These are phyloP conservation scores for Tiliacea aurago DNA, from an alignment of 2,888 invertebrate genomes.

Conservation along the genomic window DNA sequence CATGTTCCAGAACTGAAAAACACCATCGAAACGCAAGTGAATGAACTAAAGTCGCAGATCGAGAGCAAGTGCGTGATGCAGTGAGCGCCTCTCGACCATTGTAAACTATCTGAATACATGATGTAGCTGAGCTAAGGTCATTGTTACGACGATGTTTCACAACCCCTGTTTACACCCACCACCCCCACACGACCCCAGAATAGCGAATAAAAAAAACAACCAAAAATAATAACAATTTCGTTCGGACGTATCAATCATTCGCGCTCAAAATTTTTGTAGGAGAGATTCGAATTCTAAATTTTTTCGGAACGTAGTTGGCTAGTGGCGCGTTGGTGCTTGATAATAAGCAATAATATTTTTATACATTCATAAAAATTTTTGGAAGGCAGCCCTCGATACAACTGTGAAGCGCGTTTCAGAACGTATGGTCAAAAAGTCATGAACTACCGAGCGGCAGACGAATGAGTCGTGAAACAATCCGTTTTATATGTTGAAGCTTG, in stretches of 20 bases:
- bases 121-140: slow-evolving; percentile 88
- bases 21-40: slow-evolving; percentile 99
- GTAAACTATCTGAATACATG: slow-evolving; percentile 83
- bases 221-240: slow-evolving; percentile 71
- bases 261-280: slow-evolving; percentile 86
- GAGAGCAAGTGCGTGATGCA: slow-evolving; percentile 99
- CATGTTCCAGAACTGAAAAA: slow-evolving; percentile 97
- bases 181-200: slow-evolving; percentile 65
- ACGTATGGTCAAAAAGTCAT: slow-evolving; percentile 85
- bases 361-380: slow-evolving; percentile 88
- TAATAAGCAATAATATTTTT: slow-evolving; percentile 91
- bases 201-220: slow-evolving; percentile 59
- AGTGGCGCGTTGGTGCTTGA: slow-evolving; percentile 90
- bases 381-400: slow-evolving; percentile 80
- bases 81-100: slow-evolving; percentile 90
- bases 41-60: slow-evolving; percentile 98
- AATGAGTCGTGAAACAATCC: slow-evolving; percentile 67
- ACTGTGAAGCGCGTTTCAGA: slow-evolving; percentile 69
- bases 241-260: slow-evolving; percentile 78
- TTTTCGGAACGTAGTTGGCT: slow-evolving; percentile 87
- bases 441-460: slow-evolving; percentile 64
- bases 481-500: slow-evolving; percentile 89
- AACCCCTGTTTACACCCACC: slow-evolving; percentile 71
- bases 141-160: slow-evolving; percentile 81
- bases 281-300: slow-evolving; percentile 86